Percentiles rank a stretch among this genome's conserved stretches.
Evolutionary conservation across 2,113 vertebrate genomes (phyloP).

Genomic region (Vimba vimba): DNA sequence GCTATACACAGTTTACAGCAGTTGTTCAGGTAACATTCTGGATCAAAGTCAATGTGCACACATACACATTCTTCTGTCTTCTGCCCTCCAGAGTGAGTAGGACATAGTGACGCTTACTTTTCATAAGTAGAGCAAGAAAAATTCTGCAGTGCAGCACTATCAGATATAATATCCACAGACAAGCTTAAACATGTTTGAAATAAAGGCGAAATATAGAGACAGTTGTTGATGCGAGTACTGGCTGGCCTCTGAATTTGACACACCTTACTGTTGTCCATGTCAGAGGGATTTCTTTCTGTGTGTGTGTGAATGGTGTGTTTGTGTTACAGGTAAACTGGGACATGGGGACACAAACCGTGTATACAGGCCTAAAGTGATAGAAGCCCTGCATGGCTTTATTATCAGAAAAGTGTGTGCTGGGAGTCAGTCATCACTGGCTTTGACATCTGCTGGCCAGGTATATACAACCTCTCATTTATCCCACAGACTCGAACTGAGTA

Average conservation of each 20-base stretch:
- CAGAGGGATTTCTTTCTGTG: background rate
- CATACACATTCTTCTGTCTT: background rate
- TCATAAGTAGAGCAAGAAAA: background rate
- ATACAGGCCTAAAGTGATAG: slow-evolving; percentile 80
- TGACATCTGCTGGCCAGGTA: slow-evolving; percentile 84
- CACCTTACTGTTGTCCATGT: background rate
- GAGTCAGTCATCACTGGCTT: slow-evolving; percentile 80
- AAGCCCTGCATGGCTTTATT: slow-evolving; percentile 79
- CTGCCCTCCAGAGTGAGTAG: background rate
- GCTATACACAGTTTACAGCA: background rate
- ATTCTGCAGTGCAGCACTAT: background rate
- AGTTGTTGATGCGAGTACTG: background rate
- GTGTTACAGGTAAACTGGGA: slow-evolving; percentile 79
- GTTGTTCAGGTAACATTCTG: background rate
- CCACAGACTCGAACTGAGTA: background rate
- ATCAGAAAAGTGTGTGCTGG: slow-evolving; percentile 83
- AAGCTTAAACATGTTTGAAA: background rate
- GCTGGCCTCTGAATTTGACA: background rate
- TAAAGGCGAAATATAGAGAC: background rate
- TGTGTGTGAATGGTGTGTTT: slow-evolving; percentile 11
- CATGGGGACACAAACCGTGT: slow-evolving; percentile 83
- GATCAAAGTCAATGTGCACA: background rate
- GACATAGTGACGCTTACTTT: background rate
- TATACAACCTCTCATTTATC: background rate
- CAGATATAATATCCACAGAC: background rate